Evolutionary conservation across 2,888 invertebrate species (phyloP).

Genomic region (Agrotis clavis): DNA sequence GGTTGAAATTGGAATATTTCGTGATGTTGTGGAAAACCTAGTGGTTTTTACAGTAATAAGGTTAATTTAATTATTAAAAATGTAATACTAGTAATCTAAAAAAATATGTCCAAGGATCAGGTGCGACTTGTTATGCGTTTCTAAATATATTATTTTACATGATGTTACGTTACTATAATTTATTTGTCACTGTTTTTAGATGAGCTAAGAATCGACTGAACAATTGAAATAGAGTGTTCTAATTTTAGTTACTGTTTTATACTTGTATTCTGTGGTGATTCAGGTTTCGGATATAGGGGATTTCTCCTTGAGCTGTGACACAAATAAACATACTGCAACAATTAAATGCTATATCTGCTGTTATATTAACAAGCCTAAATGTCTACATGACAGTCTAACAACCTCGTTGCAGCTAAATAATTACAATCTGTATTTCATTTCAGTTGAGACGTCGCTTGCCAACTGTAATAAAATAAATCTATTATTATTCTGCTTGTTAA

Average conservation of each 20-base stretch:
- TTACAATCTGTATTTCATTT: constrained; percentile 50
- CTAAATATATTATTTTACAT: too few species aligned
- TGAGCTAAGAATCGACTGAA: not conserved
- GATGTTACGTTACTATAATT: not conserved
- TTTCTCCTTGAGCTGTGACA: not conserved
- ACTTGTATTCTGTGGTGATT: not conserved
- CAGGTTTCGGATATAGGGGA: not conserved
- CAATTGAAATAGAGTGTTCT: not conserved
- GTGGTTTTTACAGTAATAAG: not conserved
- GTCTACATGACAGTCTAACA: constrained; percentile 28
- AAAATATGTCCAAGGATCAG: too few species aligned
- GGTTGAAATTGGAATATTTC: constrained; percentile 20
- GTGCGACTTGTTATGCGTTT: too few species aligned
- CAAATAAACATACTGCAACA: not conserved
- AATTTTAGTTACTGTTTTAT: not conserved
- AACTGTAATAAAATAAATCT: constrained; percentile 52
- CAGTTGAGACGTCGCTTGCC: constrained; percentile 44
- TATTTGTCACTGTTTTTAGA: not conserved
- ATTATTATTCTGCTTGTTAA: constrained; percentile 58
- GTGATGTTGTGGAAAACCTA: constrained; percentile 7
- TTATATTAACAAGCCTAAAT: constrained; percentile 30
- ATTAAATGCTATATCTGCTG: constrained; percentile 14
- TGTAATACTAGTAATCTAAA: too few species aligned
- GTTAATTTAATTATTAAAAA: too few species aligned
- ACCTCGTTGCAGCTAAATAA: constrained; percentile 45